phyloP scores from a whole-genome alignment of 1,140 invertebrate species.

The Agraylea sexmaculata region DNA sequence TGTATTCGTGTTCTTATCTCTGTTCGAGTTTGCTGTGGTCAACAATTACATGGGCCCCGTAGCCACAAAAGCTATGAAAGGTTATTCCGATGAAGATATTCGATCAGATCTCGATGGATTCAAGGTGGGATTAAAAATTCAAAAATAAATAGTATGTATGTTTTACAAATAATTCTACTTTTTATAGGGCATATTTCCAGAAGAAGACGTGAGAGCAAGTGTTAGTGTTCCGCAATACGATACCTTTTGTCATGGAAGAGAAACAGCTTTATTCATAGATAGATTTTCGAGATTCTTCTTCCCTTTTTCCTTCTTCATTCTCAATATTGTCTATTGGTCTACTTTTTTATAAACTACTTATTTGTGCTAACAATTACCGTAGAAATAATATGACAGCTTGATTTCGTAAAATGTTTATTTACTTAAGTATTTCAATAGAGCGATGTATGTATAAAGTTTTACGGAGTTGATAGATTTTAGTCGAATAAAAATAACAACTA shows the following conservation, averaged over 20 bases:
- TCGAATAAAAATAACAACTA: no score
- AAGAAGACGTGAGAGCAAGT: slow-evolving; percentile 37
- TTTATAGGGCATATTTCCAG: slow-evolving; percentile 30
- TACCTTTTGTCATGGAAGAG: slow-evolving; percentile 71
- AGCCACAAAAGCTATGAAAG: slow-evolving; percentile 79
- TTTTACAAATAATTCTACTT: slow-evolving; percentile 1
- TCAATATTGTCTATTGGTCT: slow-evolving; percentile 82
- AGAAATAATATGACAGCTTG: no score
- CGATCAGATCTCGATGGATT: slow-evolving; percentile 60
- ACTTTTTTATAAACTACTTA: slow-evolving; percentile 53
- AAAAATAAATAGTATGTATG: not conserved
- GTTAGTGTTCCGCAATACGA: slow-evolving; percentile 58
- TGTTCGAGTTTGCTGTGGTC: slow-evolving; percentile 86
- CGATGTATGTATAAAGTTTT: no score
- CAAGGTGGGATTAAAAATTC: slow-evolving; percentile 42
- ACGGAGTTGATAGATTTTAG: no score
- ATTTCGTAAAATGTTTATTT: no score
- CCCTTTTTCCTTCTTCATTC: slow-evolving; percentile 75
- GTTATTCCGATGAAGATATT: slow-evolving; percentile 78
- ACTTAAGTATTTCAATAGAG: no score
- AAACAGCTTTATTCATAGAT: slow-evolving; percentile 76
- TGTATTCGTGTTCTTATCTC: slow-evolving; percentile 82
- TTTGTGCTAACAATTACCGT: slow-evolving; percentile 3
- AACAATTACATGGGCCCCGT: slow-evolving; percentile 86
- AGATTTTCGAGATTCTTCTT: slow-evolving; percentile 79